phyloP scores from a whole-genome alignment of 2,888 invertebrate genomes.

The Apoderus coryli region DNA sequence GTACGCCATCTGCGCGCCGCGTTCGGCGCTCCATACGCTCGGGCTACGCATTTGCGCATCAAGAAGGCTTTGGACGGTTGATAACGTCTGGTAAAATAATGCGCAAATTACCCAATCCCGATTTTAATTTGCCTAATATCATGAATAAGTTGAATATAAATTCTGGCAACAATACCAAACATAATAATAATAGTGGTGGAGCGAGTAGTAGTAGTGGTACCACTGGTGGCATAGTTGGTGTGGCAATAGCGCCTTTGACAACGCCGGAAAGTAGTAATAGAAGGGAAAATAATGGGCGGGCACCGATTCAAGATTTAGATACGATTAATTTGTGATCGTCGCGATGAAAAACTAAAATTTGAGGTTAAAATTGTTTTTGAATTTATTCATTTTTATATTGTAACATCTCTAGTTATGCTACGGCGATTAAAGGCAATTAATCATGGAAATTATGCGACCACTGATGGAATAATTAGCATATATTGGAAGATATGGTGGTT shows the following conservation, averaged over 20 bases:
- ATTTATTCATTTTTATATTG: constrained; percentile 14
- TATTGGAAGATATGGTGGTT: too few relatives aligned
- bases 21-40: constrained; percentile 86
- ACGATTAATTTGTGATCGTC: constrained; percentile 48
- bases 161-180: constrained; percentile 21
- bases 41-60: constrained; percentile 97
- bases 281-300: constrained; percentile 32
- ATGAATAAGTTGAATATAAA: constrained; percentile 34
- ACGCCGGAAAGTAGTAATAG: constrained; percentile 22
- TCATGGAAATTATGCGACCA: too few relatives aligned
- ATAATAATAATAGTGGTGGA: constrained; percentile 11
- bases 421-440: too few relatives aligned
- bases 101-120: constrained; percentile 66
- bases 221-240: too few relatives aligned
- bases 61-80: constrained; percentile 91
- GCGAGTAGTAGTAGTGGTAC: too few relatives aligned
- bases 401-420: too few relatives aligned
- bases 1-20: constrained; percentile 77
- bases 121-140: constrained; percentile 53
- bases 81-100: constrained; percentile 96
- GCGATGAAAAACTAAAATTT: too few relatives aligned
- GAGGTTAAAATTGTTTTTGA: constrained; percentile 11
- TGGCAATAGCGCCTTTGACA: constrained; percentile 29
- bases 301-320: constrained; percentile 58
- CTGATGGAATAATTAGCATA: too few relatives aligned